Evolutionary conservation across 1,140 invertebrate genomes (phyloP).

Genomic region (Drosophila nebulosa): DNA sequence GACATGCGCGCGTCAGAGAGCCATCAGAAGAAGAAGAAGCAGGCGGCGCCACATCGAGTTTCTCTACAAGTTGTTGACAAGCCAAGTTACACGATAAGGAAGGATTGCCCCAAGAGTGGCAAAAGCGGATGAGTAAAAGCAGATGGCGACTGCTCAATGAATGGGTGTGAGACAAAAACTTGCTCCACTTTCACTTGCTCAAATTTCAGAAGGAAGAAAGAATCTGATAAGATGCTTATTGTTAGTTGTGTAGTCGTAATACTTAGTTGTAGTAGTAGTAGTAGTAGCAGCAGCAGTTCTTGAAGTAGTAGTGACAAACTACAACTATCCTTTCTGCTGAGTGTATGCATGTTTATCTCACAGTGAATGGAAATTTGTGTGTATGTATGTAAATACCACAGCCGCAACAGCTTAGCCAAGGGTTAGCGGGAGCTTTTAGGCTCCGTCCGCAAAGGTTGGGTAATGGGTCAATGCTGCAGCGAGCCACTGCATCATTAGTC

Average conservation of each 20-base stretch:
- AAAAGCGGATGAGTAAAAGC: not conserved
- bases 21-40: not conserved
- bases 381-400: not conserved
- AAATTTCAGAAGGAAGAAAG: not conserved
- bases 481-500: not conserved
- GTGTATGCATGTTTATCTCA: not conserved
- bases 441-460: not conserved
- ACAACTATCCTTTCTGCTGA: not conserved
- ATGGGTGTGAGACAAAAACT: not conserved
- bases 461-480: not conserved
- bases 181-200: not conserved
- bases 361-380: not conserved
- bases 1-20: not conserved
- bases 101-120: not conserved
- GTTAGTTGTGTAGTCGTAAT: no score
- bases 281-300: not conserved
- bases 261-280: not conserved
- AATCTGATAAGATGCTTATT: not conserved
- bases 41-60: slow-evolving; percentile 2
- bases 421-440: not conserved
- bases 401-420: not conserved
- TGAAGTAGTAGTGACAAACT: not conserved
- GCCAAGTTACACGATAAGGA: not conserved
- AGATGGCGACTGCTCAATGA: not conserved
- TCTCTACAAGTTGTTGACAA: slow-evolving; percentile 2